Base-by-base conservation (phyloP, 1,140 invertebrate species). In the Palaemon carinicauda region DNA sequence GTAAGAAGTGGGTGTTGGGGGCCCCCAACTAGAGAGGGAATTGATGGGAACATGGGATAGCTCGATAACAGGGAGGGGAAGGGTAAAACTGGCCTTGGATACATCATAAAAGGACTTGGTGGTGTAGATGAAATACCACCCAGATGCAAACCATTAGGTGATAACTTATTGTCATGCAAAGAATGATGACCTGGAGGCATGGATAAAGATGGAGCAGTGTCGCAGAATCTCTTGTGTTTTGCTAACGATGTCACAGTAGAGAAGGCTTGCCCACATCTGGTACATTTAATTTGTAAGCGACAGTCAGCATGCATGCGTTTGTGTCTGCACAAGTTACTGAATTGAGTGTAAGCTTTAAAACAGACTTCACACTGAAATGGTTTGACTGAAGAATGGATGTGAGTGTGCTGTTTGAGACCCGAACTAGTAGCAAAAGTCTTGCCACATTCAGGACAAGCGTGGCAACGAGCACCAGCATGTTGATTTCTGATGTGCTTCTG, bases 281-380 rank as follows among this genome's bases (percentile, higher is more conserved):
- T 94, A 92, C 98, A 99, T 92, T 97, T 97, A 88, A 97, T 96
- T 91, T 96, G 94, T 92, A 95, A 95, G 89, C 96, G 95, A 91
- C 96, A 97, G 90, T 96, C 95, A 19, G 95, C 95, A 92, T 99
- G 99, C 97, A 99, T 99, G 87, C 98, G 96, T 91, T 98, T 99
- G 92, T 99, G 99, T 24, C 99, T 95, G 91, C 99, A 99, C 89
- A 99, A 93, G 92, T 99, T 99, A 17, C 98, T 99, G 92, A 99
- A 99, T 92, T 99, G 99, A 0, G 99, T 99, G 93, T 99, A 99
- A 1, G 98, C 95, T 94, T 97, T 96, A 84, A 95, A 94, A 91
- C 92, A 93, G 75, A 97, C 96, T 91, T 98, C 96, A 92, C 97
- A 98, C 93, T 96, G 96, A 92, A 99, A 99, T 3, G 98, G 99